These are phyloP conservation scores for Anodontia alba DNA, from an alignment of 2,888 invertebrate genomes.

Conservation along the genomic window DNA sequence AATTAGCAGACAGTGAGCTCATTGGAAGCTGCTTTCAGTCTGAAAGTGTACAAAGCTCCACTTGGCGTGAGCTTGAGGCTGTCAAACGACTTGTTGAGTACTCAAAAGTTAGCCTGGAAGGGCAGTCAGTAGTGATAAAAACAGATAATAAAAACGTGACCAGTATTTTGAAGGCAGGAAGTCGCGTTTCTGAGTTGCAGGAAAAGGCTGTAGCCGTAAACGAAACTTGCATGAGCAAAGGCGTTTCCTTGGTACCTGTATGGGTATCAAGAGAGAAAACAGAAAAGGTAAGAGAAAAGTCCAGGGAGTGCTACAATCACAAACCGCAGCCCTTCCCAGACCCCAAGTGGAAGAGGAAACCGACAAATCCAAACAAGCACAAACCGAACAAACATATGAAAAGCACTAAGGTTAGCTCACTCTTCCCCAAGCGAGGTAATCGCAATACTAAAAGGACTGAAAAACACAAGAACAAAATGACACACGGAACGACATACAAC, in stretches of 20 bases:
- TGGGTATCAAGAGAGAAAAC: conserved; percentile 49
- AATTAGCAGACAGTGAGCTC: conserved; percentile 9
- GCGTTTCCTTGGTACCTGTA: conserved; percentile 28
- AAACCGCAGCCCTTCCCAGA: too few species aligned
- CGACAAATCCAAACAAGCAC: too few species aligned
- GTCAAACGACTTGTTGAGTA: conserved; percentile 28
- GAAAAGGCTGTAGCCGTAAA: conserved; percentile 33
- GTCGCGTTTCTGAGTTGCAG: conserved; percentile 32
- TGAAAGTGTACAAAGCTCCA: conserved; percentile 47
- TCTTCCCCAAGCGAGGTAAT: too few species aligned
- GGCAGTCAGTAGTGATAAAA: neutral
- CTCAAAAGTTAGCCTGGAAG: neutral
- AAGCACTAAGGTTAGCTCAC: too few species aligned
- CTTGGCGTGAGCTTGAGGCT: conserved; percentile 51
- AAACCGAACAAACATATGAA: too few species aligned
- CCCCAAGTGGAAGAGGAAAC: too few species aligned
- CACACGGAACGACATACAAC: too few species aligned
- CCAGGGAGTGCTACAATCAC: too few species aligned
- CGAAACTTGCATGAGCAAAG: conserved; percentile 30
- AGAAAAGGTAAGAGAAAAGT: too few species aligned
- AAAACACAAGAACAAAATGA: too few species aligned
- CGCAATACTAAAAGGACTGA: too few species aligned
- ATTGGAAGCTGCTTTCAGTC: conserved; percentile 22
- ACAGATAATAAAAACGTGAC: neutral
- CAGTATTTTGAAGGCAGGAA: neutral